Evolutionary conservation across 2,113 vertebrate species (phyloP), one percentile per base, ranked within the genome.

Genomic region (Anseranas semipalmata): DNA sequence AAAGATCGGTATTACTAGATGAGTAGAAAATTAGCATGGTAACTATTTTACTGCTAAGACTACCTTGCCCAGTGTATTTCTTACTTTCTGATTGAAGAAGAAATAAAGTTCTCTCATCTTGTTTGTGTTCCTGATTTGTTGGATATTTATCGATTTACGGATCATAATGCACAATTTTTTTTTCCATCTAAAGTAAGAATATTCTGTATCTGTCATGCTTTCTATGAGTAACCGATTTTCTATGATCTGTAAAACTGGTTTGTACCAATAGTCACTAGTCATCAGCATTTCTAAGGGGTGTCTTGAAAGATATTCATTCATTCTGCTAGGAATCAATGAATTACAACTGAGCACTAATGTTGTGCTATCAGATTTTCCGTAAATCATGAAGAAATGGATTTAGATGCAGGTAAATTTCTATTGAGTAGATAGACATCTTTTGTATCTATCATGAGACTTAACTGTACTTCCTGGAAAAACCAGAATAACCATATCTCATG

Each of bases 51-150:
- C 22, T 94, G 79, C 67, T 89, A 71, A 60, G 95, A 77, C 79
- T 79, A 70, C 79, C 76, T 93, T 50, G 67, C 83, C 79, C 5
- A 3, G 20, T 78, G 7, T 74, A 84, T 90, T 89, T 97, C 82
- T 95, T 90, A 56, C 77, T 86, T 66, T 75, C 35, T 97, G 97
- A 97, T 60, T 96, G 91, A 97, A 90, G 96, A 92, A 94, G 85
- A 97, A 98, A 97, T 96, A 95, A 97, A 95, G 93, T 94, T 97
- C 92, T 97, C 95, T 96, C 83, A 25, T 97, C 97, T 97, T 97
- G 96, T 98, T 98, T 97, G 93, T 96, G 74, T 89, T 95, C 92
- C 95, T 97, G 98, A 97, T 98, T 97, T 98, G 95, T 96, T 95
- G 93, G 96, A 75, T 96, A 87, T 96, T 95, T 97, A 98, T 98